Conservation (phyloP, 2,888 invertebrate genomes). For the Drosophila ezoana region DNA sequence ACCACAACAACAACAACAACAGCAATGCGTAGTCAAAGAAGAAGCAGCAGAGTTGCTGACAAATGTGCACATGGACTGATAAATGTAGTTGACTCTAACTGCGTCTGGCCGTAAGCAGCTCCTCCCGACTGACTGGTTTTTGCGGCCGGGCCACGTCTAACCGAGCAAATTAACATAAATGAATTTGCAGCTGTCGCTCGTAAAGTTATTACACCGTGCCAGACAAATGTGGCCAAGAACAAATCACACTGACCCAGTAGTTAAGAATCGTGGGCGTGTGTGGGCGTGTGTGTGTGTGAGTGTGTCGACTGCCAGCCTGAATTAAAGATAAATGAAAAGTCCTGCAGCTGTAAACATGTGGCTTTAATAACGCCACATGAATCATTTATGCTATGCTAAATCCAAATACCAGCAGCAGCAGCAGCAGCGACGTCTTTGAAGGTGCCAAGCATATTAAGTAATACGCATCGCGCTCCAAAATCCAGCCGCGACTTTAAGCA, state of each 20-base stretch:
- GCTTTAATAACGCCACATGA: conserved; percentile 72
- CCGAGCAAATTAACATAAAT: conserved; percentile 78
- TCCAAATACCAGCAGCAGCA: conserved; percentile 44
- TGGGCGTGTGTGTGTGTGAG: conserved; percentile 1
- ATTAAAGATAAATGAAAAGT: conserved; percentile 67
- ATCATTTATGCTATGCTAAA: conserved; percentile 73
- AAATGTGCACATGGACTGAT: conserved; percentile 61
- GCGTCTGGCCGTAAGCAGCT: conserved; percentile 23
- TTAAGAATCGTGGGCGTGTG: conserved; percentile 28
- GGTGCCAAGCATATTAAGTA: conserved; percentile 76
- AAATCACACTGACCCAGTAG: conserved; percentile 73
- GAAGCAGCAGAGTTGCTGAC: conserved; percentile 25
- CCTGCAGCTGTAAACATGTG: conserved; percentile 56
- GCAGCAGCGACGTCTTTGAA: conserved; percentile 34
- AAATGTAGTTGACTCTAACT: conserved; percentile 37
- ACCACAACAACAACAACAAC: neutral
- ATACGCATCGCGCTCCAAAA: conserved; percentile 33
- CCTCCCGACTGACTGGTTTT: conserved; percentile 42
- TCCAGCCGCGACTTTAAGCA: conserved; percentile 56
- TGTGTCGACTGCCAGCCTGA: conserved; percentile 14
- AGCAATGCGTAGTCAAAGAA: neutral
- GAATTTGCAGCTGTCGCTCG: conserved; percentile 77
- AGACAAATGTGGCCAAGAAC: conserved; percentile 59
- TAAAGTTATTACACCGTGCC: conserved; percentile 54
- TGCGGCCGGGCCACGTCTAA: conserved; percentile 64